Percentiles rank a stretch among this genome's conserved stretches.
Evolutionary conservation across 2,797 vertebrate species (phyloP).

Genomic region (Acipenser transmontanus): DNA sequence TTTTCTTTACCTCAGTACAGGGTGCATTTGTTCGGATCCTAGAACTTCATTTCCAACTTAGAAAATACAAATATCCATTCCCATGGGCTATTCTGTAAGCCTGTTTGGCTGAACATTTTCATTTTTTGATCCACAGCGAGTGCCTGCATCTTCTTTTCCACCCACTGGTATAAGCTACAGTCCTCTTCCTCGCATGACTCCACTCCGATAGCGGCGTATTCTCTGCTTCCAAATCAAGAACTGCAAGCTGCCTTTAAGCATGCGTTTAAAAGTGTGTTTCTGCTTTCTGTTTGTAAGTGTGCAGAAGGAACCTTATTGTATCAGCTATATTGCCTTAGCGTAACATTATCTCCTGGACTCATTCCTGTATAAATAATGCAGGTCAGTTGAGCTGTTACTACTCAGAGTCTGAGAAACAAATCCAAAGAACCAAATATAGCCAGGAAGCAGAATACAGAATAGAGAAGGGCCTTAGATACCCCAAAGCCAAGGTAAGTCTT

Average conservation of each 20-base stretch:
- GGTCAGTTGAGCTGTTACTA: constrained; percentile 60
- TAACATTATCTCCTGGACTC: constrained; percentile 76
- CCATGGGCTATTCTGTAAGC: background rate
- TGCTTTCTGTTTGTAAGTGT: constrained; percentile 45
- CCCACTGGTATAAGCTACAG: constrained; percentile 13
- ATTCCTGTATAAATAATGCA: constrained; percentile 78
- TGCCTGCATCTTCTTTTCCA: constrained; percentile 26
- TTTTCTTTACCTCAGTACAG: constrained; percentile 20
- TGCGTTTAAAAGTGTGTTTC: constrained; percentile 33
- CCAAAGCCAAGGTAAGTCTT: constrained; percentile 23
- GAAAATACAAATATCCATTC: constrained; percentile 6
- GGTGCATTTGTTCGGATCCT: constrained; percentile 10
- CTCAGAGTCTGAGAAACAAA: constrained; percentile 72
- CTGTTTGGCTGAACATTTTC: constrained; percentile 56
- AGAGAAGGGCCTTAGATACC: constrained; percentile 7
- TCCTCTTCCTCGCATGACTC: constrained; percentile 16
- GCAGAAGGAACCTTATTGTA: constrained; percentile 57
- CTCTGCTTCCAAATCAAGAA: constrained; percentile 21
- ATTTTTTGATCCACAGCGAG: constrained; percentile 21
- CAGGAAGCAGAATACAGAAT: constrained; percentile 18
- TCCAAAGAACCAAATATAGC: constrained; percentile 52
- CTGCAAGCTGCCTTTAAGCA: constrained; percentile 28
- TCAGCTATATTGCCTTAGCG: constrained; percentile 56
- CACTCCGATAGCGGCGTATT: constrained; percentile 17
- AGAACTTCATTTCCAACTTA: constrained; percentile 6